These are phyloP conservation scores for Drosophila kanekoi DNA, from an alignment of 2,888 invertebrate species.

Conservation along the genomic window DNA sequence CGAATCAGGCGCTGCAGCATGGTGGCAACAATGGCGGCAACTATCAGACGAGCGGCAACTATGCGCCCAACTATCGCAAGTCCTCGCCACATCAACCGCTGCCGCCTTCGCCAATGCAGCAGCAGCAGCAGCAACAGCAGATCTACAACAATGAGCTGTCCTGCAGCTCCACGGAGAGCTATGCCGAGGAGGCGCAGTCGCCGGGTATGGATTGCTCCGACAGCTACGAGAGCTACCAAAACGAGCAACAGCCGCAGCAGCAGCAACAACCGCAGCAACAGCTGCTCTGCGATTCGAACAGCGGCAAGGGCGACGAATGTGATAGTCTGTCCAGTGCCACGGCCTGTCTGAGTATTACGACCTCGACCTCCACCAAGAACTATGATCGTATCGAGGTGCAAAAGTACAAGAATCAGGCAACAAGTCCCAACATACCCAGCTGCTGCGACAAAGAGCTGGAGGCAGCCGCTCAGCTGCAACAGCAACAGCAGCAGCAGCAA, in stretches of 20 bases:
- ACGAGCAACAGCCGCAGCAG: conserved; percentile 48
- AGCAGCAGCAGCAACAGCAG: conserved; percentile 50
- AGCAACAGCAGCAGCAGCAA: conserved; percentile 22
- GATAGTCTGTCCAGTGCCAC: conserved; percentile 77
- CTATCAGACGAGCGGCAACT: conserved; percentile 61
- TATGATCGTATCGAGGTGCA: conserved; percentile 84
- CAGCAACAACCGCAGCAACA: conserved; percentile 20
- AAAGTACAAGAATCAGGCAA: conserved; percentile 85
- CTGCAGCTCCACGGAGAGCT: conserved; percentile 74
- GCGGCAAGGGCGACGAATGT: conserved; percentile 76
- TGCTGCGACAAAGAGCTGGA: conserved; percentile 74
- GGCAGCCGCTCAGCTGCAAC: conserved; percentile 25
- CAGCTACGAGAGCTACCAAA: conserved; percentile 56
- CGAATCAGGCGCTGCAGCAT: conserved; percentile 81
- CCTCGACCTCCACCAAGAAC: conserved; percentile 82
- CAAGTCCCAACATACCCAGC: conserved; percentile 85
- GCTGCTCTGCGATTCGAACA: conserved; percentile 18
- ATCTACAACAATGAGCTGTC: conserved; percentile 64
- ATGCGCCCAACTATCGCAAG: conserved; percentile 57
- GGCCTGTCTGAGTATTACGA: conserved; percentile 80
- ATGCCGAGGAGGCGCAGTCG: conserved; percentile 69
- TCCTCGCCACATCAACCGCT: conserved; percentile 72
- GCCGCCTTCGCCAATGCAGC: conserved; percentile 50
- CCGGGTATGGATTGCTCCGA: conserved; percentile 67
- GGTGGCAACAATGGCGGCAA: conserved; percentile 56